A percentile compares a stretch with the other conserved stretches of the same genome.
Conservation (phyloP, 2,113 vertebrate genomes). For the Ammospiza nelsoni region DNA sequence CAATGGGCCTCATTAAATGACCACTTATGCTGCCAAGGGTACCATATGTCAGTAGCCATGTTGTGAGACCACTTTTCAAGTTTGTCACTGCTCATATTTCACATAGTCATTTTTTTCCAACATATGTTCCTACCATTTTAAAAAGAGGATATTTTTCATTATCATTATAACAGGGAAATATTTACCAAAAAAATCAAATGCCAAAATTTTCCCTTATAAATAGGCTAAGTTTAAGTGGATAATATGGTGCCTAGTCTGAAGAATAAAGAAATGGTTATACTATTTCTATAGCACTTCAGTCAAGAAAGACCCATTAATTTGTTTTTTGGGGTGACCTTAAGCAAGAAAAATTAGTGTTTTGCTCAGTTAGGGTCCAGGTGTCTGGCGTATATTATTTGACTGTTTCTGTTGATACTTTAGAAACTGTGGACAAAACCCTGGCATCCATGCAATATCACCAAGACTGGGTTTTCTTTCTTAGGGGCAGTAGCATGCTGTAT, state of each 20-base stretch:
- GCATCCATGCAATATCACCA: neutral
- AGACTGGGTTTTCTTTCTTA: neutral
- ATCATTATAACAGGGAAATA: neutral
- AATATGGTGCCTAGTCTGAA: neutral
- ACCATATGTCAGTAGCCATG: neutral
- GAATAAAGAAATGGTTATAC: neutral
- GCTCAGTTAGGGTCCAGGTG: neutral
- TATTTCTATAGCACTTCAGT: neutral
- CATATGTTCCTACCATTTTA: neutral
- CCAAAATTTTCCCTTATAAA: neutral
- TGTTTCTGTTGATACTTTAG: neutral
- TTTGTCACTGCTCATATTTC: neutral
- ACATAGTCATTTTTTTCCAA: neutral
- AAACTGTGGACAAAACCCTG: neutral
- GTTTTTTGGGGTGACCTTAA: neutral
- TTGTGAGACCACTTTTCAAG: neutral
- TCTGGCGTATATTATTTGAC: neutral
- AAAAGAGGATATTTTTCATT: neutral
- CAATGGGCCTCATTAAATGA: conserved; percentile 18
- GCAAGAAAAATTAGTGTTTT: neutral
- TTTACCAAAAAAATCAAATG: neutral
- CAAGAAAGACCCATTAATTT: neutral
- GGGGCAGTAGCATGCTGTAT: neutral
- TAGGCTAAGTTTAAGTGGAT: neutral
- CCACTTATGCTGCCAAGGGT: neutral